phyloP scores from a whole-genome alignment of 2,888 invertebrate species.

The Gastracanthus pulcherrimus region DNA sequence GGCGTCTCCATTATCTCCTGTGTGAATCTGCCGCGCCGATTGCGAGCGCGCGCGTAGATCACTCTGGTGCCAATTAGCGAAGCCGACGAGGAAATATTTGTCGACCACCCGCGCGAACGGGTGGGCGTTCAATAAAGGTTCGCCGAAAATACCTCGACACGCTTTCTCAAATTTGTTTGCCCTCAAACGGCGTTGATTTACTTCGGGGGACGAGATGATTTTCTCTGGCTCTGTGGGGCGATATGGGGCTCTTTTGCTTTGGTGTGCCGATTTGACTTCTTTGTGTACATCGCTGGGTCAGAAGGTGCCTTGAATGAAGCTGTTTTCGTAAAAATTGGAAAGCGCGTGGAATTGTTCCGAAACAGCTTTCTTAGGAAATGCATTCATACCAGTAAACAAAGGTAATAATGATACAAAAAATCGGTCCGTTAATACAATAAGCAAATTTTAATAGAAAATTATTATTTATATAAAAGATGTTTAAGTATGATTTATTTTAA shows the following conservation, averaged over 20 bases:
- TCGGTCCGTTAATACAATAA: no score
- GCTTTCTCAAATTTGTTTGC: conserved; percentile 55
- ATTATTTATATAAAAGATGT: no score
- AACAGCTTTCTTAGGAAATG: conserved; percentile 2
- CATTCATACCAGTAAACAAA: no score
- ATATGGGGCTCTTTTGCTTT: neutral
- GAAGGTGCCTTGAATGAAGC: neutral
- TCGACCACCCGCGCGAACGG: conserved; percentile 44
- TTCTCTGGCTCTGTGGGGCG: neutral
- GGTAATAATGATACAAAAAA: no score
- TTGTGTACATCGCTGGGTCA: neutral
- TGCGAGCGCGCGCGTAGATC: neutral
- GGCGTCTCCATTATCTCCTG: conserved; percentile 42
- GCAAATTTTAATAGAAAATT: no score
- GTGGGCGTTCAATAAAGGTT: conserved; percentile 18
- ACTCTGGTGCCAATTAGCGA: conserved; percentile 45
- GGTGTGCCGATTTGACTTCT: neutral
- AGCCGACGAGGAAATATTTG: neutral
- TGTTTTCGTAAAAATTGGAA: conserved; percentile 4
- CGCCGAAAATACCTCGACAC: conserved; percentile 21
- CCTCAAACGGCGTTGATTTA: conserved; percentile 28
- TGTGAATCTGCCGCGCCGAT: conserved; percentile 43
- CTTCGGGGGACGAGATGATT: conserved; percentile 30
- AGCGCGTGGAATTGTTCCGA: neutral
- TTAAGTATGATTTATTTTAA: no score